Evolutionary conservation across 2,113 vertebrate species (phyloP).

Genomic region (Callopanchax toddi): DNA sequence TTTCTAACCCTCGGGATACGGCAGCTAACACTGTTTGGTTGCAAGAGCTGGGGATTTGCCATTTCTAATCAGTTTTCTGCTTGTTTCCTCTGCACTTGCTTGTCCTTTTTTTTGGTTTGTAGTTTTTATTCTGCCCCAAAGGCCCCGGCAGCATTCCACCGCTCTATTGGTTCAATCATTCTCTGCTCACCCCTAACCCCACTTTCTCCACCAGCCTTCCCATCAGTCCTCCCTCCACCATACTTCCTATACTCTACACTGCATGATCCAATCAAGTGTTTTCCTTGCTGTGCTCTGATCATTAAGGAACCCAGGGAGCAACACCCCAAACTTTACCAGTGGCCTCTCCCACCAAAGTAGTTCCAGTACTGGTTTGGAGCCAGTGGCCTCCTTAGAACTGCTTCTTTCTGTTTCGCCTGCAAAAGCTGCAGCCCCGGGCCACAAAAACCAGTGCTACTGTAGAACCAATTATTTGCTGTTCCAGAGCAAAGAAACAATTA

Average conservation of each 20-base stretch:
- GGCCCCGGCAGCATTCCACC: conserved; percentile 52
- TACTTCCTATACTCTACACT: conserved; percentile 23
- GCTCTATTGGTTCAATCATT: conserved; percentile 35
- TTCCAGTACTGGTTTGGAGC: background rate
- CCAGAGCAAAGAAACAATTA: background rate
- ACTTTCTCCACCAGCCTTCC: conserved; percentile 6
- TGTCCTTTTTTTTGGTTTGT: conserved; percentile 36
- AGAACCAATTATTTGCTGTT: background rate
- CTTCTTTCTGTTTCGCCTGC: background rate
- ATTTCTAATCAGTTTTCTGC: conserved; percentile 61
- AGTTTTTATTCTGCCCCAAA: conserved; percentile 51
- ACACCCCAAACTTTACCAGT: conserved; percentile 11
- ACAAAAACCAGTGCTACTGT: background rate
- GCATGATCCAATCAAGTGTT: conserved; percentile 43
- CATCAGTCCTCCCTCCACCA: conserved; percentile 20
- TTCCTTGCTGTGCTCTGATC: conserved; percentile 51
- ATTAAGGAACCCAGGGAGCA: conserved; percentile 35
- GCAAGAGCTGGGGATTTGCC: conserved; percentile 51
- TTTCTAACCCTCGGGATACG: conserved; percentile 54
- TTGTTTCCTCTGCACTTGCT: conserved; percentile 43
- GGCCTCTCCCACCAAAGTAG: background rate
- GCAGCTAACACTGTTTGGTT: conserved; percentile 37
- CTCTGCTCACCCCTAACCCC: background rate
- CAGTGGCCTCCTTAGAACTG: background rate
- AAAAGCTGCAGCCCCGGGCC: no score